Conservation (phyloP, 1,140 invertebrate species). For the Caenorhabditis latens region DNA sequence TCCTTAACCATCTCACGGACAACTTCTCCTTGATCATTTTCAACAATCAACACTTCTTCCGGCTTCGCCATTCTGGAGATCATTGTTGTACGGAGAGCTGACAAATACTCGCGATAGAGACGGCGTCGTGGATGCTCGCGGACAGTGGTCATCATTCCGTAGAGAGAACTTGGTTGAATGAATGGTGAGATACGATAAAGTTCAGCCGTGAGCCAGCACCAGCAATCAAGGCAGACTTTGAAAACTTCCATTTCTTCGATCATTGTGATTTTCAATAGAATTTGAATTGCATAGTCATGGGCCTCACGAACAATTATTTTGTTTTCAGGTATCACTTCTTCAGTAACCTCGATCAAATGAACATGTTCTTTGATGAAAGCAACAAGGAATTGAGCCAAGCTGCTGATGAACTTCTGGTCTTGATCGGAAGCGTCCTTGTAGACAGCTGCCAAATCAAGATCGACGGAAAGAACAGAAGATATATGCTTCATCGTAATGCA, state of each 20-base stretch:
- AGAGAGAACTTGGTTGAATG: constrained; percentile 72
- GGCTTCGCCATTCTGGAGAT: constrained; percentile 99
- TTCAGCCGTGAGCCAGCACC: constrained; percentile 92
- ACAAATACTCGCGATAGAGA: constrained; percentile 82
- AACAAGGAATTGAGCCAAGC: constrained; percentile 95
- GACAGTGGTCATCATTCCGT: neutral
- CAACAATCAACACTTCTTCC: constrained; percentile 99
- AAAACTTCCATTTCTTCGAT: constrained; percentile 99
- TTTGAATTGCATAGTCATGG: constrained; percentile 82
- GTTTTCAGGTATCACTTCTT: constrained; percentile 13
- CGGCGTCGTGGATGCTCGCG: constrained; percentile 45
- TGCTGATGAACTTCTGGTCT: constrained; percentile 99
- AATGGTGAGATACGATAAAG: constrained; percentile 85
- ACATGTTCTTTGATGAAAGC: constrained; percentile 97
- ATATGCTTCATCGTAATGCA: constrained; percentile 54
- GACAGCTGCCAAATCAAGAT: constrained; percentile 67
- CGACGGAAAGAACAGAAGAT: constrained; percentile 45
- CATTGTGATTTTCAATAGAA: constrained; percentile 95
- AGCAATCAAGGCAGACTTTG: constrained; percentile 96
- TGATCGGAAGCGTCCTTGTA: constrained; percentile 83
- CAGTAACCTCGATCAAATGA: constrained; percentile 77
- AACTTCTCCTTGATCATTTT: constrained; percentile 99
- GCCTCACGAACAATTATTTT: constrained; percentile 23
- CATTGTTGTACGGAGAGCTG: constrained; percentile 95
- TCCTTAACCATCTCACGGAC: constrained; percentile 99